A percentile compares a stretch with the other conserved stretches of the same genome.
phyloP scores from a whole-genome alignment of 2,113 vertebrate genomes.

The Daubentonia madagascariensis region DNA sequence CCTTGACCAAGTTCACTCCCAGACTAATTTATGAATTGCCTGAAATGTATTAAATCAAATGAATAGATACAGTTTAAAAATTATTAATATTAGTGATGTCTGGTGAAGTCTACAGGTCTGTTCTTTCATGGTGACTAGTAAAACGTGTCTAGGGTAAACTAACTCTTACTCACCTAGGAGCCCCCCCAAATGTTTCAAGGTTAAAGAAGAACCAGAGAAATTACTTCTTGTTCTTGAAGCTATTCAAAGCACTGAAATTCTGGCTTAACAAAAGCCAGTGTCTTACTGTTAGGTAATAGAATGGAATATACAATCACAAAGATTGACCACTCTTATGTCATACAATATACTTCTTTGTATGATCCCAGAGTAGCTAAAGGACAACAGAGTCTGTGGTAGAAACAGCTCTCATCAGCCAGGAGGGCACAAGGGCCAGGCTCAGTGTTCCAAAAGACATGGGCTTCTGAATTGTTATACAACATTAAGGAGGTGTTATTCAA shows the following conservation, averaged over 20 bases:
- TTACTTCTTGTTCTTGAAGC: background rate
- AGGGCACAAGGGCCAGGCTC: background rate
- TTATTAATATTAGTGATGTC: background rate
- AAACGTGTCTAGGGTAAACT: background rate
- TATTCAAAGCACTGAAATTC: background rate
- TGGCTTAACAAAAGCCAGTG: background rate
- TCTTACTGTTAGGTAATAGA: background rate
- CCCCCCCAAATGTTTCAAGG: background rate
- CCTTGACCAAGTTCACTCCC: background rate
- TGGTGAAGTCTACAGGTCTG: background rate
- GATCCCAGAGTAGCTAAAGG: background rate
- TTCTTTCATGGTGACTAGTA: background rate
- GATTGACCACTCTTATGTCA: background rate
- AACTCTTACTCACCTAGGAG: background rate
- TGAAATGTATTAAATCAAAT: background rate
- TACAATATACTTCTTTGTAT: background rate
- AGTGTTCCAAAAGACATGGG: background rate
- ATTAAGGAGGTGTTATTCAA: background rate
- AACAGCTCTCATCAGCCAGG: rapidly evolving
- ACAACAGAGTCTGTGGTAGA: background rate
- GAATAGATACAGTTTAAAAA: background rate
- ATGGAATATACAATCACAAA: background rate
- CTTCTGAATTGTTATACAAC: background rate
- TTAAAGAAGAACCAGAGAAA: background rate
- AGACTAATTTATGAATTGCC: background rate